phyloP scores from a whole-genome alignment of 2,113 vertebrate species.

The Steatornis caripensis region DNA sequence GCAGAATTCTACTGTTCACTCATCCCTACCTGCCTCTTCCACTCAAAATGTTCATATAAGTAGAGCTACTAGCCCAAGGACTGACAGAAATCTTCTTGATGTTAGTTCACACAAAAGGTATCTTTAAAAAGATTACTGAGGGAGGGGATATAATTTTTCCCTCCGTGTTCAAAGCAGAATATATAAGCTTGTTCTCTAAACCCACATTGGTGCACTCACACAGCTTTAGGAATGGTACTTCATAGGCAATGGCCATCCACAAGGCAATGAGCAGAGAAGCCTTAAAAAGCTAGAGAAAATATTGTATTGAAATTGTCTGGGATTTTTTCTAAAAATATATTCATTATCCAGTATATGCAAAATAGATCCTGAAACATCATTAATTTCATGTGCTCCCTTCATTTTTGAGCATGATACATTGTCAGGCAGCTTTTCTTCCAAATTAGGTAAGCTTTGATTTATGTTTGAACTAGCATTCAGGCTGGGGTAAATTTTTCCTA shows the following conservation, averaged over 20 bases:
- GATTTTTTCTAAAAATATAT: neutral
- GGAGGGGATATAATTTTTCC: neutral
- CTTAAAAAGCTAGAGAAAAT: neutral
- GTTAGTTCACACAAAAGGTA: neutral
- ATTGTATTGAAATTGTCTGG: neutral
- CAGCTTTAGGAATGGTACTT: neutral
- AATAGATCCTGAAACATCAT: neutral
- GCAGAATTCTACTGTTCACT: neutral
- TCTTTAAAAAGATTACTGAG: neutral
- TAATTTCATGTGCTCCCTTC: neutral
- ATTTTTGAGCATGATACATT: neutral
- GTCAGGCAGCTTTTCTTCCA: neutral
- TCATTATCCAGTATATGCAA: neutral
- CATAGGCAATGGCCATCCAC: neutral
- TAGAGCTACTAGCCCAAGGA: neutral
- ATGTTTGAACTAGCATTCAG: neutral
- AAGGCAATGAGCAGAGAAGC: neutral
- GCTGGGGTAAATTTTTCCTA: neutral
- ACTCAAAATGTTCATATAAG: neutral
- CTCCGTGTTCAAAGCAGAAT: neutral
- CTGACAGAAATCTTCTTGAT: neutral
- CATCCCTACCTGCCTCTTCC: neutral
- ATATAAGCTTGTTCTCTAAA: neutral
- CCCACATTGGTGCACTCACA: neutral
- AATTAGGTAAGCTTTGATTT: conserved; percentile 14